phyloP scores from a whole-genome alignment of 2,888 invertebrate genomes.

The Monoplex corrugatus region DNA sequence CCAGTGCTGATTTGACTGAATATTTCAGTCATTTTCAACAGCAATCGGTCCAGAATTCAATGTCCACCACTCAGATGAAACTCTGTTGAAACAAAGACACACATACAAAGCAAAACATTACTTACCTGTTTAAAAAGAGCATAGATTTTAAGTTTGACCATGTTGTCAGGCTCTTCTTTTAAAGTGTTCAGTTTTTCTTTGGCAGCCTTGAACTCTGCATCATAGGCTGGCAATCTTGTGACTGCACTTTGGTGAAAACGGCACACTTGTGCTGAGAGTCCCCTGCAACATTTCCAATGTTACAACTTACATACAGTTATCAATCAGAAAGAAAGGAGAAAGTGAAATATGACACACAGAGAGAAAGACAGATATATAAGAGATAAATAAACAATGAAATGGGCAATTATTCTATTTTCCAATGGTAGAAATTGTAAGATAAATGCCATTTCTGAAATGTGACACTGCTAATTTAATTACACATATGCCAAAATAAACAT shows the following conservation, averaged over 20 bases:
- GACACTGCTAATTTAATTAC: no score
- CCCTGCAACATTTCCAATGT: neutral
- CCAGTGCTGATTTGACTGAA: no score
- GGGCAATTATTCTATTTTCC: no score
- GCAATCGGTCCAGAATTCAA: no score
- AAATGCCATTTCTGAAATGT: neutral
- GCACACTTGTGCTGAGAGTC: slow-evolving; percentile 8
- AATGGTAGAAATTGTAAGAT: neutral
- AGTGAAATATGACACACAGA: neutral
- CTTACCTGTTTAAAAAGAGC: slow-evolving; percentile 84
- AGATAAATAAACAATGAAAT: neutral
- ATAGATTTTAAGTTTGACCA: slow-evolving; percentile 83
- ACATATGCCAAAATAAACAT: no score
- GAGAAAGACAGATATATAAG: no score
- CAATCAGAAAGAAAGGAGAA: no score
- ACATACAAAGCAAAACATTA: neutral
- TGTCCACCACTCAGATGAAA: no score
- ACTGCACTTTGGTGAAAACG: slow-evolving; percentile 52
- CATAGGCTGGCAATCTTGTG: slow-evolving; percentile 63
- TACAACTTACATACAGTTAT: neutral
- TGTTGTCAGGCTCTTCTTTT: slow-evolving; percentile 83
- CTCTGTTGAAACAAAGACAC: neutral
- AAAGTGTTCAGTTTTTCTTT: slow-evolving; percentile 79
- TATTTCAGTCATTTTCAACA: no score
- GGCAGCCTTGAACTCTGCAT: slow-evolving; percentile 28